phyloP scores from a whole-genome alignment of 64 coral and sea anemone genomes.

The Cladopsammia gracilis region DNA sequence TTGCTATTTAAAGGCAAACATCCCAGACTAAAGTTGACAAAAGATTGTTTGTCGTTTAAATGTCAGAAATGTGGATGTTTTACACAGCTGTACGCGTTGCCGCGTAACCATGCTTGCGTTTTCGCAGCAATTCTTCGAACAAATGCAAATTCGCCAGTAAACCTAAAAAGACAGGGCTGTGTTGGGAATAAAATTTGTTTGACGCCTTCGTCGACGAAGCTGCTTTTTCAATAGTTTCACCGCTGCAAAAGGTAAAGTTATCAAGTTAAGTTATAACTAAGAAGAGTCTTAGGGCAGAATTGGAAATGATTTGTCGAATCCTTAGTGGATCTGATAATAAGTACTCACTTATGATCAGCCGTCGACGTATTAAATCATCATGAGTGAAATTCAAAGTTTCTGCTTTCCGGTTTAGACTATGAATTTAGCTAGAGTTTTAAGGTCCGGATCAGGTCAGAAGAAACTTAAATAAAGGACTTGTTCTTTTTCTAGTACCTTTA shows the following conservation, averaged over 20 bases:
- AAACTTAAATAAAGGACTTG: no score
- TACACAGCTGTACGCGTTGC: constrained; percentile 36
- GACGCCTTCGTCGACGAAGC: not conserved
- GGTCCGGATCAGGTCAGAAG: no score
- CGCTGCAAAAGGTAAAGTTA: not conserved
- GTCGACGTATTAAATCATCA: no score
- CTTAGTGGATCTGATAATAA: no score
- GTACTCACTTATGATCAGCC: no score
- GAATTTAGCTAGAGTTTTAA: no score
- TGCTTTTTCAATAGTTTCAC: not conserved
- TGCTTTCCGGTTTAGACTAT: no score
- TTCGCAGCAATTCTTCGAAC: not conserved
- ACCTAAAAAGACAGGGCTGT: not conserved
- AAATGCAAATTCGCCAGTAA: not conserved
- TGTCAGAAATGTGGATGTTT: constrained; percentile 37
- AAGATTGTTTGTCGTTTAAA: not conserved
- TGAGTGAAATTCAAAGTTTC: no score
- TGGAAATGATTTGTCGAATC: no score
- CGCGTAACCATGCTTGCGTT: not conserved
- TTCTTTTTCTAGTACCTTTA: no score
- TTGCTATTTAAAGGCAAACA: not conserved
- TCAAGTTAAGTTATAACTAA: not conserved
- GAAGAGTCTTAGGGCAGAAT: no score
- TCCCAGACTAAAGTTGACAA: not conserved
- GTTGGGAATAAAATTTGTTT: not conserved